These are phyloP conservation scores for Rhabdophis nuchalis DNA, from an alignment of 2,797 vertebrate species.

Conservation along the genomic window DNA sequence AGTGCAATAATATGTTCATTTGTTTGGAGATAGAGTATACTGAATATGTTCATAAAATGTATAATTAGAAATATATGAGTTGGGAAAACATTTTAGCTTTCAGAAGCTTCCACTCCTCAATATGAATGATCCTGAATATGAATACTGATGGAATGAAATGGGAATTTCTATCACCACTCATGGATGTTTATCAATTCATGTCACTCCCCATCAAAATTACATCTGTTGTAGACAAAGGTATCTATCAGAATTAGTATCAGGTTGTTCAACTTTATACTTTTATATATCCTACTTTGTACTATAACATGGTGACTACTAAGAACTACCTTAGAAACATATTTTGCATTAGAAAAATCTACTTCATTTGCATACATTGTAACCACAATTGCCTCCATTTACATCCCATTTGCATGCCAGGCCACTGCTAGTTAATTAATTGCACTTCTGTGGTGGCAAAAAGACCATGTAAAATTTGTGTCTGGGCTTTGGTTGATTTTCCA, in stretches of 20 bases:
- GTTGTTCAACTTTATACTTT: background rate
- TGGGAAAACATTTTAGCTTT: background rate
- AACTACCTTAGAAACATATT: background rate
- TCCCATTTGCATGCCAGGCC: constrained; percentile 3
- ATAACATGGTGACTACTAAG: background rate
- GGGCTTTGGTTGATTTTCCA: constrained; percentile 16
- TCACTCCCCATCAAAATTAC: background rate
- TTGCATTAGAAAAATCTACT: background rate
- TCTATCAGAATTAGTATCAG: background rate
- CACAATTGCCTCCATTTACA: background rate
- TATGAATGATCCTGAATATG: background rate
- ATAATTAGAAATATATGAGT: background rate
- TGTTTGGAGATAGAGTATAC: background rate
- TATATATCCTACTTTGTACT: background rate
- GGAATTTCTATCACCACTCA: background rate
- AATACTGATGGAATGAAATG: background rate
- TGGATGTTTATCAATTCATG: background rate
- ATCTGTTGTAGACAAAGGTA: background rate
- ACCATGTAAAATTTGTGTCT: constrained; percentile 22
- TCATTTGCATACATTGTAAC: background rate
- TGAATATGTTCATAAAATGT: background rate
- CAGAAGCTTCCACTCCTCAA: background rate
- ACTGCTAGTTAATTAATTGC: constrained; percentile 26
- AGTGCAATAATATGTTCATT: background rate
- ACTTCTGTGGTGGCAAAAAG: constrained; percentile 21